Percentiles rank a stretch among this genome's conserved stretches.
phyloP scores from a whole-genome alignment of 1,140 invertebrate genomes.

The Halesus radiatus region DNA sequence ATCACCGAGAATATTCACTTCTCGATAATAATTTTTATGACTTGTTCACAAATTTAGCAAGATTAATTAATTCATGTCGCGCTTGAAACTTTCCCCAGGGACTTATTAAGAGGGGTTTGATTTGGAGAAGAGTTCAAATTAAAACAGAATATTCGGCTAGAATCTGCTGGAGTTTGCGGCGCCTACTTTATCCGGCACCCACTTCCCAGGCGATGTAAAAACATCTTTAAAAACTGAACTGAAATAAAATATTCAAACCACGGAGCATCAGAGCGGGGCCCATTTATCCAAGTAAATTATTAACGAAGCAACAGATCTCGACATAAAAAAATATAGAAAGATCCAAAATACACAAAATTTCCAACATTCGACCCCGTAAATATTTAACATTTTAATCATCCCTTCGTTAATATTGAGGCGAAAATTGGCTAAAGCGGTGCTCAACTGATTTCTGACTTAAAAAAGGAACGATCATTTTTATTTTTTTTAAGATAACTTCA shows the following conservation, averaged over 20 bases:
- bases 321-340: slow-evolving; percentile 10
- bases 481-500: too few relatives aligned
- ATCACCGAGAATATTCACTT: too few relatives aligned
- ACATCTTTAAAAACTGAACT: background rate
- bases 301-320: slow-evolving; percentile 33
- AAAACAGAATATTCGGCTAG: background rate
- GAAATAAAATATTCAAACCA: slow-evolving; percentile 22
- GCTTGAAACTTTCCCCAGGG: background rate
- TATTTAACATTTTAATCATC: slow-evolving; percentile 27
- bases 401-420: background rate
- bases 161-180: too few relatives aligned
- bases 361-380: background rate
- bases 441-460: too few relatives aligned
- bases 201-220: slow-evolving; percentile 3
- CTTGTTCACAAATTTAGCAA: slow-evolving; percentile 2
- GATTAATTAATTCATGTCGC: slow-evolving; percentile 12
- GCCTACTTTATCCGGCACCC: background rate
- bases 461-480: too few relatives aligned
- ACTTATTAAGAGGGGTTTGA: slow-evolving; percentile 4
- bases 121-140: background rate
- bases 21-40: background rate
- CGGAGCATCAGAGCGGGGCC: background rate
- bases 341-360: slow-evolving; percentile 15
- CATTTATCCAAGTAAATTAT: slow-evolving; percentile 26
- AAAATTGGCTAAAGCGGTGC: slow-evolving; percentile 28